Percentiles rank a stretch among this genome's conserved stretches.
These are phyloP conservation scores for Epinephelus coioides DNA, from an alignment of 2,797 vertebrate species.

Conservation along the genomic window DNA sequence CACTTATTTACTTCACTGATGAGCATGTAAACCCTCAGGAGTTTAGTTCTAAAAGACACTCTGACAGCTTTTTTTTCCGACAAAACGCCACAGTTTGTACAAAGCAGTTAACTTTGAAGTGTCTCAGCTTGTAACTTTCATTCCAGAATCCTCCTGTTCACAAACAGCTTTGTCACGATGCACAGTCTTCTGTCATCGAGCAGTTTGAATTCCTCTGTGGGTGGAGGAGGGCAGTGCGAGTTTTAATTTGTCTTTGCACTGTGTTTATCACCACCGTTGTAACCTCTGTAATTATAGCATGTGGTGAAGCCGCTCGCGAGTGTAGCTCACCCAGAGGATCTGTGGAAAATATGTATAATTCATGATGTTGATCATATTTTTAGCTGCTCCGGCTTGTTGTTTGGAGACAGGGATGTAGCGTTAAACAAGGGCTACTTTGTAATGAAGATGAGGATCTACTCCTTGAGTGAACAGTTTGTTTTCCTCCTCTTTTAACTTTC, in stretches of 20 bases:
- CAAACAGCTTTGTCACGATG: constrained; percentile 46
- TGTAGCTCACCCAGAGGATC: constrained; percentile 68
- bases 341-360: constrained; percentile 76
- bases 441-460: constrained; percentile 59
- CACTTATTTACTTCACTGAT: constrained; percentile 14
- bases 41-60: constrained; percentile 13
- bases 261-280: constrained; percentile 60
- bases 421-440: constrained; percentile 70
- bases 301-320: constrained; percentile 52
- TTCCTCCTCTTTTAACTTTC: constrained; percentile 45
- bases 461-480: constrained; percentile 57
- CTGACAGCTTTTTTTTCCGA: constrained; percentile 23
- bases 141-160: constrained; percentile 26
- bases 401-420: constrained; percentile 61
- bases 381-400: constrained; percentile 66
- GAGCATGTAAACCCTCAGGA: constrained; percentile 26
- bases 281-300: constrained; percentile 74
- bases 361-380: constrained; percentile 77
- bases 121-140: constrained; percentile 35
- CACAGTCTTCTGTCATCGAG: constrained; percentile 19
- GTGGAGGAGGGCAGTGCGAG: constrained; percentile 35
- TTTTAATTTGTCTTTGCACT: constrained; percentile 65
- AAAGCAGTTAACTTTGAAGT: constrained; percentile 21
- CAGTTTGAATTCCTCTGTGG: constrained; percentile 50
- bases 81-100: constrained; percentile 41